Percentiles rank a stretch among this genome's conserved stretches.
Conservation (phyloP, 2,113 vertebrate genomes). For the Ranitomeya imitator region DNA sequence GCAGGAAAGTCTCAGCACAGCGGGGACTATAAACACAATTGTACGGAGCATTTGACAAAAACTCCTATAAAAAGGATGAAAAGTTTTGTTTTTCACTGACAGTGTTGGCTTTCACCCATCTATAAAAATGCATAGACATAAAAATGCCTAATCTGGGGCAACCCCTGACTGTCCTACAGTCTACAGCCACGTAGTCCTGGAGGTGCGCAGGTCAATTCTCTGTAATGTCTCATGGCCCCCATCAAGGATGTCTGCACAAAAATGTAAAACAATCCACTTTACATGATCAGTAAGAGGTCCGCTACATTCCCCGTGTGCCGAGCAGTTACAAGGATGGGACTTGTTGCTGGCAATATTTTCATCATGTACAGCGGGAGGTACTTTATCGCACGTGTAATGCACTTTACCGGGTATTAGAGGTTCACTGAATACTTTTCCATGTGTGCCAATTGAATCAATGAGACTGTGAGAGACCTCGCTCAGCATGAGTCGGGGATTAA, state of each 20-base stretch:
- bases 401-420: slow-evolving; percentile 37
- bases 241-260: background rate
- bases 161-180: too few species aligned
- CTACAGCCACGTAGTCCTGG: too few species aligned
- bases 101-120: too few species aligned
- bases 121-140: too few species aligned
- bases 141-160: too few species aligned
- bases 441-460: slow-evolving; percentile 32
- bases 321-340: slow-evolving; percentile 3
- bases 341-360: slow-evolving; percentile 21
- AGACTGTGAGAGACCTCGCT: slow-evolving; percentile 24
- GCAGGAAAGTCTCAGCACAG: background rate
- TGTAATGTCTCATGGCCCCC: background rate
- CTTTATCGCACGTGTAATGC: slow-evolving; percentile 35
- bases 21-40: too few species aligned
- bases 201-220: too few species aligned
- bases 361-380: background rate
- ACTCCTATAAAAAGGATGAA: too few species aligned
- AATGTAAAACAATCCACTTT: background rate
- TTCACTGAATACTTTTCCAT: slow-evolving; percentile 39
- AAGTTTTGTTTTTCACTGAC: too few species aligned
- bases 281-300: background rate
- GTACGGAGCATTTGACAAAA: too few species aligned
- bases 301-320: background rate
- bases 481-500: background rate